Conservation (phyloP, 2,113 vertebrate genomes). For the Pao palembangensis region DNA sequence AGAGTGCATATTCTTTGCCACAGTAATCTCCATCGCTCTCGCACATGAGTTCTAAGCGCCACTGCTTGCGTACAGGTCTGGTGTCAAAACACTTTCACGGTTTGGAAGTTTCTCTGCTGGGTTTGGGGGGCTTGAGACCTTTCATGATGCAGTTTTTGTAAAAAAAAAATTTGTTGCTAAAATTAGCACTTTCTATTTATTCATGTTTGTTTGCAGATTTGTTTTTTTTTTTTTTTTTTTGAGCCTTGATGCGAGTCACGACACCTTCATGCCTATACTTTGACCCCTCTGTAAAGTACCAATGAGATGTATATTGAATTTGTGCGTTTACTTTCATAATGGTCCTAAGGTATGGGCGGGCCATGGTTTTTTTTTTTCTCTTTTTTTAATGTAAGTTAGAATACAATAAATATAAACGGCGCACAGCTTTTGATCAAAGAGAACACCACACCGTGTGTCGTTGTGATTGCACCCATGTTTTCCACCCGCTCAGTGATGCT, state of each 20-base stretch:
- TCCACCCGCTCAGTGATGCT: background rate
- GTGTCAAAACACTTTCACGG: constrained; percentile 21
- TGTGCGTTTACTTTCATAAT: constrained; percentile 84
- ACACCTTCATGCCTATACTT: constrained; percentile 88
- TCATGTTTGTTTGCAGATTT: constrained; percentile 62
- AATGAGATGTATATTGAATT: constrained; percentile 80
- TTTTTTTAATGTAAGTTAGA: constrained; percentile 82
- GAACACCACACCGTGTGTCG: constrained; percentile 43
- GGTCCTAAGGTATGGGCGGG: constrained; percentile 79
- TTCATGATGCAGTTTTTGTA: constrained; percentile 28
- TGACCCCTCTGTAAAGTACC: constrained; percentile 80
- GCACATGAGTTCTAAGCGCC: constrained; percentile 69
- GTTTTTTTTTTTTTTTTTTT: constrained; percentile 32
- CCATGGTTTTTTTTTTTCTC: constrained; percentile 68
- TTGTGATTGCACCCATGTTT: constrained; percentile 10
- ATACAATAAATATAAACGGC: constrained; percentile 84
- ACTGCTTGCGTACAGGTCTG: constrained; percentile 34
- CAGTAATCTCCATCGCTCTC: constrained; percentile 63
- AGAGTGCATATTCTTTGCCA: constrained; percentile 62
- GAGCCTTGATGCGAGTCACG: constrained; percentile 85
- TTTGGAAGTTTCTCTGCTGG: constrained; percentile 25
- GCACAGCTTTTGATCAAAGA: constrained; percentile 89
- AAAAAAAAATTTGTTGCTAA: constrained; percentile 77
- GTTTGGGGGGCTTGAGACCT: constrained; percentile 37
- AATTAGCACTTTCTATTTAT: constrained; percentile 96